A percentile compares a stretch with the other conserved stretches of the same genome.
These are phyloP conservation scores for Drosophila meridionalis DNA, from an alignment of 2,888 invertebrate genomes.

Conservation along the genomic window DNA sequence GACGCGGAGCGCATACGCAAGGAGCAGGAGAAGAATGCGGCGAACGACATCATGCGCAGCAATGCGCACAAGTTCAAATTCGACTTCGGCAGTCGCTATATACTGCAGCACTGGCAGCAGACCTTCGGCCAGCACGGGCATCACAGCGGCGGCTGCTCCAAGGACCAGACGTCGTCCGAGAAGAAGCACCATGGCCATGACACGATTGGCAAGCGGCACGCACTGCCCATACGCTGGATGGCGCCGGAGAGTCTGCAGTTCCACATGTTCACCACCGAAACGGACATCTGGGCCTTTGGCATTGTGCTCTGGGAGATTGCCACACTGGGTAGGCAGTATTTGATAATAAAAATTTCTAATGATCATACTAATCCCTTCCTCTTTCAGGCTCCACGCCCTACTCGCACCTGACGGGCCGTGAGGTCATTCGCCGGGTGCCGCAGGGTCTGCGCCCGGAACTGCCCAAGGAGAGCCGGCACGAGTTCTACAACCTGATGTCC, in stretches of 20 bases:
- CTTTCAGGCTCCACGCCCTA: slow-evolving; percentile 92
- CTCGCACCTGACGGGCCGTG: slow-evolving; percentile 93
- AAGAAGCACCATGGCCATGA: slow-evolving; percentile 80
- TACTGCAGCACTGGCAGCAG: slow-evolving; percentile 83
- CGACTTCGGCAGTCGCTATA: slow-evolving; percentile 83
- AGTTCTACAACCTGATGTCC: slow-evolving; percentile 88
- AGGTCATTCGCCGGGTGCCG: slow-evolving; percentile 92
- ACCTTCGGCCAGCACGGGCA: slow-evolving; percentile 63
- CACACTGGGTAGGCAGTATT: slow-evolving; percentile 88
- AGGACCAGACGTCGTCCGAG: slow-evolving; percentile 61
- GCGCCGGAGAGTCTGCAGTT: slow-evolving; percentile 93
- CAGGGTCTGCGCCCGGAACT: slow-evolving; percentile 92
- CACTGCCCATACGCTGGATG: slow-evolving; percentile 89
- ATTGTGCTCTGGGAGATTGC: slow-evolving; percentile 95
- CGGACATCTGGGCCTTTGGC: slow-evolving; percentile 95
- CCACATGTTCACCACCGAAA: slow-evolving; percentile 92
- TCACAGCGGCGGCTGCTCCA: slow-evolving; percentile 60
- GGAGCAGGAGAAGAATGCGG: slow-evolving; percentile 78
- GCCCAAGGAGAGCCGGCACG: slow-evolving; percentile 91
- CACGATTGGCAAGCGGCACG: slow-evolving; percentile 83
- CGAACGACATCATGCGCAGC: slow-evolving; percentile 77
- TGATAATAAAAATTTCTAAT: not conserved
- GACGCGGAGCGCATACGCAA: slow-evolving; percentile 82
- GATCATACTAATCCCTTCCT: not conserved
- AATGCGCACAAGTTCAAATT: slow-evolving; percentile 82